These are phyloP conservation scores for Agonum fuliginosum DNA, from an alignment of 2,888 invertebrate species.

Conservation along the genomic window DNA sequence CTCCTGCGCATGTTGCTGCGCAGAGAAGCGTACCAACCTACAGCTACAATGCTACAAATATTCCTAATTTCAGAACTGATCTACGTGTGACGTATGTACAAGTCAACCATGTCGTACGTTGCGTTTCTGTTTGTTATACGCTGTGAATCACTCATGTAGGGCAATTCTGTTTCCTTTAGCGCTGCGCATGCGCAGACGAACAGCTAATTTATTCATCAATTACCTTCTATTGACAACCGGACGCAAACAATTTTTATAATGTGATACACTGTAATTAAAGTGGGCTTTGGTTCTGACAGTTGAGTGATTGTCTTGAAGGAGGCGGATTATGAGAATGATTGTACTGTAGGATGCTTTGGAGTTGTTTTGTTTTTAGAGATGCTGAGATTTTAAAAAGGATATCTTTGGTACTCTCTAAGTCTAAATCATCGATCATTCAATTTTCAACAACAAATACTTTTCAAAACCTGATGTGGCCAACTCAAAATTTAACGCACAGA, in stretches of 20 bases:
- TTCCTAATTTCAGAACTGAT: constrained; percentile 1
- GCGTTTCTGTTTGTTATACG: constrained; percentile 43
- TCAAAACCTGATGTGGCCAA: too few species aligned
- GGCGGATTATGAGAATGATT: background rate
- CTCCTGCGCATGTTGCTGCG: constrained; percentile 8
- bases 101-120: constrained; percentile 20
- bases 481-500: too few species aligned
- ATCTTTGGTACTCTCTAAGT: too few species aligned
- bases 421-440: too few species aligned
- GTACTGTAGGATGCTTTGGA: background rate
- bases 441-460: too few species aligned
- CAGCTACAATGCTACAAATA: constrained; percentile 1
- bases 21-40: background rate
- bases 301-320: constrained; percentile 1
- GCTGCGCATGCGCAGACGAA: constrained; percentile 1
- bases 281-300: constrained; percentile 11
- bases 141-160: constrained; percentile 9
- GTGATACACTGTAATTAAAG: constrained; percentile 48
- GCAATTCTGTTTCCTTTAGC: background rate
- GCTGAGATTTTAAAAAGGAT: too few species aligned
- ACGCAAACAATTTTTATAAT: constrained; percentile 57
- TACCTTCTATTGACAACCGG: constrained; percentile 55
- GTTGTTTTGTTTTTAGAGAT: too few species aligned
- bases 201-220: constrained; percentile 53
- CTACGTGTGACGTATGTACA: constrained; percentile 41